Evolutionary conservation across 2,797 vertebrate genomes (phyloP), one percentile per base, ranked within the genome.

Genomic region (Catostomus latipinnis): DNA sequence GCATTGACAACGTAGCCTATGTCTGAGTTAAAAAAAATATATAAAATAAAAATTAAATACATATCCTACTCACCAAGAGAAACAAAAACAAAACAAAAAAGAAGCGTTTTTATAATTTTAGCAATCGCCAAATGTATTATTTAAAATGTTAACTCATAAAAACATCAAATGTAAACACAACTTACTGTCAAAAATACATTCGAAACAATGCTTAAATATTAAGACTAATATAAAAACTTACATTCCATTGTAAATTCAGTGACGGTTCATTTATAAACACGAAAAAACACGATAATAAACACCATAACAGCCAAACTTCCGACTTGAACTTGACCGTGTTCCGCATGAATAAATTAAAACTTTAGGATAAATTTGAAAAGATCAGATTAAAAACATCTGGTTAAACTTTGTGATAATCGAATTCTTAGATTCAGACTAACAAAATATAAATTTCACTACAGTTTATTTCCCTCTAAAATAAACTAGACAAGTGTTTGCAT

Each of bases 21-120:
- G n/a, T 68, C 48, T 46, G 11, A 48, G 5, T 71, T 46, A 9
- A 5, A 53, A 53, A 7, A 78, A 48, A 2, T n/a, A 5, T 11
- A 71, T 56, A 50, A 11, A 78, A 71, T 16, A 62, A 78, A 52
- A 11, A n/a, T 8, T 43, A 10, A 46, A 78, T 62, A 34, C 57
- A 71, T 53, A 78, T 34, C n/a, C 43, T 5, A 53, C 16, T 34
- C 4, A 34, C 34, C 34, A 22, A 22, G 22, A 22, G 22, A 22
- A 22, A 22, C 34, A 34, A 34, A 34, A 34, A 34, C 4, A 34
- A 22, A 22, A 34, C 2, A 34, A 34, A 34, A 34, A 34, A 34
- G 16, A 34, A 4, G 1, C 22, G 2, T 22, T 22, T 22, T 34
- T 18, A 12, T 48, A 34, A 53, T 62, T 61, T 53, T 2, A 18